Base-by-base conservation (phyloP, 2,888 invertebrate species). In the Dromius quadrimaculatus region DNA sequence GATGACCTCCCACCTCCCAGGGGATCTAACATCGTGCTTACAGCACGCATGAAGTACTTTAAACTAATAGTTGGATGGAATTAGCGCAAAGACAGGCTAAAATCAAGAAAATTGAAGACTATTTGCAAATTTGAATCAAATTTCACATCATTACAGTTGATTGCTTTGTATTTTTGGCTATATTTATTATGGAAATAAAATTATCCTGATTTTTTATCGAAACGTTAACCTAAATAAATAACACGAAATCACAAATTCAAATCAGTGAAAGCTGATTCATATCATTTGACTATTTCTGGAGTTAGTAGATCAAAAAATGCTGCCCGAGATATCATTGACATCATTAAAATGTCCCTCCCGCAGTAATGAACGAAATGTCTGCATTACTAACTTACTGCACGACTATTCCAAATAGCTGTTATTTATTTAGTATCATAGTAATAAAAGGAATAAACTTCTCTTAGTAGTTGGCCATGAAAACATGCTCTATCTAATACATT, bases 401-500 rank as follows among this genome's bases (percentile, higher is more conserved):
- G 2, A 22, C 23, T 13, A 11, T 47, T 47, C 23, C 23, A 47
- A 47, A 47, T 47, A 47, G 47, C 11, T 47, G 22, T 47, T 22
- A 47, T 22, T 47, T 47, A 47, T 47, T 47, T 15, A 11, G 23
- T 47, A 23, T 22, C 34, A 57, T 1, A 34, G 57, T 59, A 59
- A 34, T 36, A 36, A 59, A 59, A 34, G 34, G 38, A 36, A 36
- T 15, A 47, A 34, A 32, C 19, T 36, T 59, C 38, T 2, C 22
- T 23, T 59, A 59, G 34, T 36, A 34, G 59, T 59, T 54, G 50
- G 36, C 59, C 34, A 36, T 59, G 59, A 59, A 59, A 36, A 59
- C n/a, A 36, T n/a, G 9, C 47, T 47, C n/a, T 20, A 50, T 54
- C 38, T 65, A 65, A 54, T 43, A 62, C 50, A 34, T 36, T 50